Evolutionary conservation across 2,888 invertebrate species (phyloP).

Genomic region (Tanypteryx hageni): DNA sequence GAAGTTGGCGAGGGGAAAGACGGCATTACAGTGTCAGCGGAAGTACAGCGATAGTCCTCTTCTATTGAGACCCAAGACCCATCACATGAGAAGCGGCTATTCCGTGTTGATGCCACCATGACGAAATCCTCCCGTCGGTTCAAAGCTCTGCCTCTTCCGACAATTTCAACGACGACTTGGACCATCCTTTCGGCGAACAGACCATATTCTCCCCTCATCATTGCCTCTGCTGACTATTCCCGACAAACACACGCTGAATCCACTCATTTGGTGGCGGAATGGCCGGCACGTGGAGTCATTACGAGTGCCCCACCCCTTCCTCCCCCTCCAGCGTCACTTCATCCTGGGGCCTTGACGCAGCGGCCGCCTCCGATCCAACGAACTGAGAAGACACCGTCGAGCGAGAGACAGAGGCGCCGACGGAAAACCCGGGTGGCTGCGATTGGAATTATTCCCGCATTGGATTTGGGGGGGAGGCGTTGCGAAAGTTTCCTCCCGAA

Average conservation of each 20-base stretch:
- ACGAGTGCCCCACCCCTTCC: background rate
- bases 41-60: background rate
- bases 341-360: too few species aligned
- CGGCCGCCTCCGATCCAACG: background rate
- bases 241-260: background rate
- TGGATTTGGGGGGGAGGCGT: background rate
- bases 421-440: background rate
- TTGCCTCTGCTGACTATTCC: background rate
- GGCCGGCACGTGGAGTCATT: background rate
- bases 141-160: background rate
- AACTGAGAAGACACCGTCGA: background rate
- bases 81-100: background rate
- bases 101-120: background rate
- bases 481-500: too few species aligned
- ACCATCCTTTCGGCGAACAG: background rate
- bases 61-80: background rate
- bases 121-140: background rate
- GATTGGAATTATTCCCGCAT: background rate
- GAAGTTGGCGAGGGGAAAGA: background rate
- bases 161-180: background rate
- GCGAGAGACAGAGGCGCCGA: background rate
- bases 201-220: background rate
- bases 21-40: background rate
- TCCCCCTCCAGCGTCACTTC: too few species aligned
- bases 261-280: constrained; percentile 5